Percentiles rank a stretch among this genome's conserved stretches.
Conservation (phyloP, 1,140 invertebrate genomes). For the Teleogryllus occipitalis region DNA sequence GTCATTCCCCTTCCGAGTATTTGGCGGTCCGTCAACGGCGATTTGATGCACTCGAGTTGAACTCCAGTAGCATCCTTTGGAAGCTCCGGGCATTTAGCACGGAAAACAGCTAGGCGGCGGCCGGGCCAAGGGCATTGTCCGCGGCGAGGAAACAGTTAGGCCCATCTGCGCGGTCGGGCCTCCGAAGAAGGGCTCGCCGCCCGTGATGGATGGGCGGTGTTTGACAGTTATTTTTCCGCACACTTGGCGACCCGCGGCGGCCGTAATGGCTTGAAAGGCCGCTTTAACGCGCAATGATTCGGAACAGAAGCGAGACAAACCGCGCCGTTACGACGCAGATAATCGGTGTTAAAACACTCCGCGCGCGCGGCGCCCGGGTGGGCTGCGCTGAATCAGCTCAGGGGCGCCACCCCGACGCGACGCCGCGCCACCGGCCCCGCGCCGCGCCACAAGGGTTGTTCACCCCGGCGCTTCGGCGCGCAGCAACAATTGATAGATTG, state of each 20-base stretch:
- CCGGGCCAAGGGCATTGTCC: not conserved
- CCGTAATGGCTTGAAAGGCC: not conserved
- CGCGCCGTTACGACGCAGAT: not conserved
- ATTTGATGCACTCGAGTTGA: not conserved
- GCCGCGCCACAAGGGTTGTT: no score
- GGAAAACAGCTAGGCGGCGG: no score
- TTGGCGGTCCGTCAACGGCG: not conserved
- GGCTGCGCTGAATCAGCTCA: no score
- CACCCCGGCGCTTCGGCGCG: no score
- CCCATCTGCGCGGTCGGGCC: no score
- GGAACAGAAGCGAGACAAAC: not conserved
- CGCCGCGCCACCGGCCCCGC: no score
- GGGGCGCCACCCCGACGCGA: no score
- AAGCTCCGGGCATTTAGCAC: no score
- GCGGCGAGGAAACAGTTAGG: not conserved
- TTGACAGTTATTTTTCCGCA: constrained; percentile 1
- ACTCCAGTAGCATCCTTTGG: not conserved
- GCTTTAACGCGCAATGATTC: not conserved
- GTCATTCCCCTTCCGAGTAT: not conserved
- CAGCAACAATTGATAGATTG: no score
- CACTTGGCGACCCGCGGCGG: not conserved
- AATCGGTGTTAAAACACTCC: not conserved
- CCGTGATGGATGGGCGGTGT: not conserved
- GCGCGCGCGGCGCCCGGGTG: no score
- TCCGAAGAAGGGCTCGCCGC: no score